Base-by-base conservation (phyloP, 2,113 vertebrate genomes). In the Leptobrachium leishanense region DNA sequence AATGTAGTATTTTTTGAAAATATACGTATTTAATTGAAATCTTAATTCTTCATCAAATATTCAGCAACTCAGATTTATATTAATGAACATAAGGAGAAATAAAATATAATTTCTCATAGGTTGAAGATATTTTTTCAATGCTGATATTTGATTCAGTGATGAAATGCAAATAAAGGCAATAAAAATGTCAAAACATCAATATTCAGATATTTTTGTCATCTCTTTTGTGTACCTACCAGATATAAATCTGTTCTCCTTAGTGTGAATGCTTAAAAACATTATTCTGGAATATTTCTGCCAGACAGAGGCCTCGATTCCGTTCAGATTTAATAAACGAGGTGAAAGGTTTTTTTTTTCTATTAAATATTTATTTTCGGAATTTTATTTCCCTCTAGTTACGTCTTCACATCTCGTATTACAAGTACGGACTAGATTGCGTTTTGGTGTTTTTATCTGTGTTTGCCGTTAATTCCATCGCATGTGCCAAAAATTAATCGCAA, bases 391-490 rank as follows among this genome's bases (percentile, higher is more conserved):
- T 3, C 43, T 41, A 72, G 0, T 0, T 62, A 82, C 2, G 72
- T 64, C 72, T 5, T 0, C 53, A 0, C 72, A 68, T 68, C 70
- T 74, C 70, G 70, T 74, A 31, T 2, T 7, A 78, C 84, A 70
- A 62, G 11, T 20, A 77, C 70, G 73, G 84, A 69, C 41, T 5
- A 0, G 20, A 70, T 8, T 55, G 43, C 79, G 6, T 0, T n/a
- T 0, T 74, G 79, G 82, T 12, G 83, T 67, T 81, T 68, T 43
- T 64, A 75, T 84, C 83, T 31, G 20, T 31, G 43, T 84, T 89
- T 87, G 86, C 86, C 86, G 85, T 86, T 85, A 85, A 87, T 85
- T 88, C 86, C 83, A 57, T 62, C 57, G 67, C 74, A 53, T 54
- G 41, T 85, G 66, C 85, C 84, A 84, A 78, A 84, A 79, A 80